Base-by-base conservation (phyloP, 2,888 invertebrate genomes). In the Penaeus monodon region DNA sequence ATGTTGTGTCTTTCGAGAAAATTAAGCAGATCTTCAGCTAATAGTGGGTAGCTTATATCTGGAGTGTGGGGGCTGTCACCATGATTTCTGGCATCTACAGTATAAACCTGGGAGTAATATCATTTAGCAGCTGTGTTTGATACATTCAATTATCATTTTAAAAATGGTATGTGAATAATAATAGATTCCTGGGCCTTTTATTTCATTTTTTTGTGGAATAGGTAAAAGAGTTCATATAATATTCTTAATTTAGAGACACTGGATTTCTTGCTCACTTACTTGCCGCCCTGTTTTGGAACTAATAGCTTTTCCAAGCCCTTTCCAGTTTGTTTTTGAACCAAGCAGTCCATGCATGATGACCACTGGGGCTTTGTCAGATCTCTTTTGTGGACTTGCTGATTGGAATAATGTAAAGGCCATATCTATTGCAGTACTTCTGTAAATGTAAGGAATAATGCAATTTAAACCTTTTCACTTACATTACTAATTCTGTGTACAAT, bases 11-110 rank as follows among this genome's bases (percentile, higher is more conserved):
- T 76, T 12, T 87, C 44, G 29, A 89, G 57, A 70, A 89, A 89
- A 63, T 81, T 68, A 7, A 88, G 44, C 8, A 98, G 91, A 92
- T 99, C 99, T 84, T 93, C 93, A 0, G 95, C 95, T 94, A 98
- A 94, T 70, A 95, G 94, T 20, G 93, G 92, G 91, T 97, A 98
- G 44, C 94, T 94, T 93, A 97, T 96, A 0, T 95, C 94, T 0
- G 93, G 91, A 0, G 95, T 93, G 92, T 98, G 98, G 0, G 96
- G 96, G 91, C 98, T 98, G 90, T 97, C 97, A 0, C 99, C 99
- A 93, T 99, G 99, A 93, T 99, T 99, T 92, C 99, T 94, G 12
- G 96, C 96, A 93, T 99, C 99, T 64, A 98, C 94, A 12, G 96
- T 94, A 89, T 97, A 94, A 0, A 97, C 93, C 94, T 90, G 82